Percentiles rank a stretch among this genome's conserved stretches.
Evolutionary conservation across 2,113 vertebrate genomes (phyloP).

Genomic region (Rattus rattus): DNA sequence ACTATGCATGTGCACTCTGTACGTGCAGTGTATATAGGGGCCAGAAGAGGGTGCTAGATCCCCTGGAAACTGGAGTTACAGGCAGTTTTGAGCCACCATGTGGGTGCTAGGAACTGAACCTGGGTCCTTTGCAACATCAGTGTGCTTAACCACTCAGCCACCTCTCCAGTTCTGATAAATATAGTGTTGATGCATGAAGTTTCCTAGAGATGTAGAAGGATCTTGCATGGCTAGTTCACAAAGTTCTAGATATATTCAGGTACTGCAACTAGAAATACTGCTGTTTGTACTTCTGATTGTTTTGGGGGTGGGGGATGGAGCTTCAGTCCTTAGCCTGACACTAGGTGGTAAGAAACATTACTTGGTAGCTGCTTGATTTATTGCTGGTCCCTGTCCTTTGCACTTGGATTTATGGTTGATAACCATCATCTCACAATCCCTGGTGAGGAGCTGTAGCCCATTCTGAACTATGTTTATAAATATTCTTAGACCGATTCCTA

Average conservation of each 20-base stretch:
- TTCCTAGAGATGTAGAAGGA: conserved; percentile 23
- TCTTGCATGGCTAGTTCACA: background rate
- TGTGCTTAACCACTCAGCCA: background rate
- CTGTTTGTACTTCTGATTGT: conserved; percentile 40
- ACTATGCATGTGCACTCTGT: background rate
- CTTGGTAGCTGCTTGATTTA: background rate
- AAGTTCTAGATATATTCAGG: background rate
- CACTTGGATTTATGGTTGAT: conserved; percentile 34
- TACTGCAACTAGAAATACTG: background rate
- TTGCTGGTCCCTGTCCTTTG: background rate
- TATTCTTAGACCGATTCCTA: conserved; percentile 42
- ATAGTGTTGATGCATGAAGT: background rate
- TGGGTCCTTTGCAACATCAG: background rate
- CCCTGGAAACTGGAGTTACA: background rate
- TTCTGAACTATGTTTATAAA: conserved; percentile 34
- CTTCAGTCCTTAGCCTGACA: background rate
- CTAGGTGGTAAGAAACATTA: background rate
- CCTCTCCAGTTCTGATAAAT: background rate
- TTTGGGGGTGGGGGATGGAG: accelerated
- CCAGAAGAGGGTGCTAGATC: background rate
- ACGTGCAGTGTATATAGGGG: too few relatives aligned
- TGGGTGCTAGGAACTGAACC: background rate
- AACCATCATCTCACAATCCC: background rate
- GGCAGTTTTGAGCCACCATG: background rate
- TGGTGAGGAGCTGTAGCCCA: background rate